Base-by-base conservation (phyloP, 2,113 vertebrate genomes). In the Stomatorhinus ivindoensis region DNA sequence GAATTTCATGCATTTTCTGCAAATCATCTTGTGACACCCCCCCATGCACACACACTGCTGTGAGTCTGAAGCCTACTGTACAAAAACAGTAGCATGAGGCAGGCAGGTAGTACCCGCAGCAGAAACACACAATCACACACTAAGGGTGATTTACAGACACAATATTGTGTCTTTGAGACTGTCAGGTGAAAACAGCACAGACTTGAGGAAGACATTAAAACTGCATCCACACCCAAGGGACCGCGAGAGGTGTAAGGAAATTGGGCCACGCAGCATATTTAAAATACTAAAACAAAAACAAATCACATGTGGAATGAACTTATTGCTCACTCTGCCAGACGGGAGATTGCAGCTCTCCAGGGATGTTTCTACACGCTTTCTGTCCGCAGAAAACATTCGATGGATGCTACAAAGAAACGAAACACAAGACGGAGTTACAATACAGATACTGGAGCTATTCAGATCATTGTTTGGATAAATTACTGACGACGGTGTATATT, bases 331-430 rank as follows among this genome's bases (percentile, higher is more conserved):
- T 97, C 98, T 96, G 92, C 97, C 97, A 86, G 97, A 97, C 89
- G 98, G 97, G 91, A 99, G 97, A 89, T 93, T 96, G 93, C 98
- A 99, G 93, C 94, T 96, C 93, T 99, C 98, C 93, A 99, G 92
- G 0, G 98, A 96, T 0, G 96, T 99, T 93, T 99, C 98, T 0
- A 99, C 97, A 58, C 97, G 95, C 91, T 99, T 99, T 91, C 98
- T 96, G 95, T 99, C 98, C 1, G 97, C 94, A 0, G 98, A 99
- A 92, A 99, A 99, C 94, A 98, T 93, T 87, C 98, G 98, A 90
- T 97, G 97, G 80, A 99, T 96, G 93, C 98, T 99, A 95, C 87
- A 90, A 50, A 90, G 92, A 10, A 90, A 11, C 92, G 19, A 0
- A 42, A 42, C 17, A 21, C 53, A 55, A 55, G 21, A 21, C 21